Conservation (phyloP, 1,140 invertebrate species). For the Probaryconus sp. region DNA sequence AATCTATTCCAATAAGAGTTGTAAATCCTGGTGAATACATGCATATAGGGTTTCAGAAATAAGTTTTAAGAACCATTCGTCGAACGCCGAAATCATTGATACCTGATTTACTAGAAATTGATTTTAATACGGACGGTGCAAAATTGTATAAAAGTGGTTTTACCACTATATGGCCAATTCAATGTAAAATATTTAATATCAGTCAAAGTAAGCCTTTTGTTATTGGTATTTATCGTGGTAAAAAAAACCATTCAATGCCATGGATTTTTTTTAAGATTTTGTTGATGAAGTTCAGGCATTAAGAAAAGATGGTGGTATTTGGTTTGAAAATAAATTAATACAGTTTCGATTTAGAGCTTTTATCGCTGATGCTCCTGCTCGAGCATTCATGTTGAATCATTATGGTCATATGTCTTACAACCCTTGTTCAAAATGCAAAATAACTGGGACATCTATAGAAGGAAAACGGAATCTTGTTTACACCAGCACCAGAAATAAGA, state of each 20-base stretch:
- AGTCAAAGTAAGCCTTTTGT: conserved; percentile 5
- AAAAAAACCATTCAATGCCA: conserved; percentile 32
- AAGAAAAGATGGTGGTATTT: conserved; percentile 16
- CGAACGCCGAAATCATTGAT: not conserved
- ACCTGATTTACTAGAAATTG: conserved; percentile 42
- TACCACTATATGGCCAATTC: conserved; percentile 55
- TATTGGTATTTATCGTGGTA: conserved; percentile 41
- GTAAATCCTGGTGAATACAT: too few species aligned
- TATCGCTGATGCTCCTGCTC: conserved; percentile 52
- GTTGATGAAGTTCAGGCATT: conserved; percentile 21
- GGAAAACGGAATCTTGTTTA: not conserved
- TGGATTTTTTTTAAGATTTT: conserved; percentile 36
- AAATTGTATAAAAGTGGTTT: conserved; percentile 16
- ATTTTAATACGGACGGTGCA: conserved; percentile 56
- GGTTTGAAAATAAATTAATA: conserved; percentile 7
- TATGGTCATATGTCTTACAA: conserved; percentile 16
- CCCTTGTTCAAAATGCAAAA: conserved; percentile 44
- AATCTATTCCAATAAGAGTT: too few species aligned
- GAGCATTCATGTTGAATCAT: conserved; percentile 48
- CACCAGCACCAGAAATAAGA: not conserved
- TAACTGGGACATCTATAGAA: conserved; percentile 1
- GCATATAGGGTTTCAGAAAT: too few species aligned
- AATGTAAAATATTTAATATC: conserved; percentile 44
- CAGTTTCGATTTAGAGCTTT: conserved; percentile 33
- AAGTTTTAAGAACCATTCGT: too few species aligned